Evolutionary conservation across 2,888 invertebrate genomes (phyloP).

Genomic region (Zele albiditarsus): DNA sequence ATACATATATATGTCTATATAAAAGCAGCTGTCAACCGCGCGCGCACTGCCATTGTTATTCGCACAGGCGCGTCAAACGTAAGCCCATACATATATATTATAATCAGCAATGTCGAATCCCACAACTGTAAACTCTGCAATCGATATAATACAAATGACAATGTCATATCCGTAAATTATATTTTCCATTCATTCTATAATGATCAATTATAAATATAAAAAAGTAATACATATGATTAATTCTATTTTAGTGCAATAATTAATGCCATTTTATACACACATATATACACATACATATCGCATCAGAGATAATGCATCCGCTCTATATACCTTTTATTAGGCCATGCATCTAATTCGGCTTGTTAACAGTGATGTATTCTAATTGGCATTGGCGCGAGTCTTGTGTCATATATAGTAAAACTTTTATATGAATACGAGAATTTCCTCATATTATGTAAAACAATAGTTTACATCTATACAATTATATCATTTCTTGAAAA

Average conservation of each 20-base stretch:
- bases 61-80: constrained; percentile 36
- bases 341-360: constrained; percentile 66
- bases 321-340: constrained; percentile 41
- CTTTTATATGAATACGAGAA: not conserved
- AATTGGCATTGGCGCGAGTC: constrained; percentile 61
- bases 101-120: constrained; percentile 22
- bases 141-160: constrained; percentile 28
- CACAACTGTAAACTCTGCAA: constrained; percentile 20
- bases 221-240: too few relatives aligned
- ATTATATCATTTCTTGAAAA: not conserved
- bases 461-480: not conserved
- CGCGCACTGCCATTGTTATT: constrained; percentile 22
- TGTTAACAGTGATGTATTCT: constrained; percentile 70
- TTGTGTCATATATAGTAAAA: constrained; percentile 19
- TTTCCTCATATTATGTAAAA: not conserved
- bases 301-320: constrained; percentile 37
- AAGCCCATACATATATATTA: not conserved
- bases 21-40: constrained; percentile 21
- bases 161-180: not conserved
- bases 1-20: not conserved
- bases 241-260: too few relatives aligned
- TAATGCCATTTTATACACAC: constrained; percentile 21
- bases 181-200: not conserved
- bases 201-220: too few relatives aligned
- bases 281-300: not conserved